A percentile compares a stretch with the other conserved stretches of the same genome.
phyloP scores from a whole-genome alignment of 2,797 vertebrate genomes.

The Acanthurus leucopareius region DNA sequence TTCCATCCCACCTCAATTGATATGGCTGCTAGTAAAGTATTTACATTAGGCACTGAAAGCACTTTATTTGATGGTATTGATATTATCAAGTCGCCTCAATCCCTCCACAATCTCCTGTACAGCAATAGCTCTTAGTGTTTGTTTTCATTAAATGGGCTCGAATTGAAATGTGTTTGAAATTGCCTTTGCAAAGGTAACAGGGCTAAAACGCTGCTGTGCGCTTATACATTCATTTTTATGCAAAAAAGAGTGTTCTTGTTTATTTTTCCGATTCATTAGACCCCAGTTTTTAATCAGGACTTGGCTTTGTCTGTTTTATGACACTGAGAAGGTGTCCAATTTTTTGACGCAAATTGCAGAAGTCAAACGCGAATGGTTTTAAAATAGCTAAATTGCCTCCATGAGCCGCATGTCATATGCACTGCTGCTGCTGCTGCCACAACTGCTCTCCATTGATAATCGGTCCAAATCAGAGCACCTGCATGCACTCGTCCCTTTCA shows the following conservation, averaged over 20 bases:
- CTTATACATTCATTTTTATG: slow-evolving; percentile 9
- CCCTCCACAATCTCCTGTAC: slow-evolving; percentile 33
- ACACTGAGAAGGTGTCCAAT: neutral
- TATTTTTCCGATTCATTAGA: neutral
- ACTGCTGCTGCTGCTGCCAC: slow-evolving; percentile 5
- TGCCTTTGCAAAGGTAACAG: slow-evolving; percentile 2
- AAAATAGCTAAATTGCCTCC: slow-evolving; percentile 4
- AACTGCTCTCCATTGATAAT: slow-evolving; percentile 12
- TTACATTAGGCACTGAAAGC: slow-evolving; percentile 62
- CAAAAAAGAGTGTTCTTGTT: neutral
- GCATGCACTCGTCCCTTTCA: neutral
- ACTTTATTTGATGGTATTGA: slow-evolving; percentile 65
- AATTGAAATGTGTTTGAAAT: slow-evolving; percentile 35
- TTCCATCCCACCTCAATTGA: slow-evolving; percentile 49
- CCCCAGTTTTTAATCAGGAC: neutral
- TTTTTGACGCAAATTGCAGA: slow-evolving; percentile 10
- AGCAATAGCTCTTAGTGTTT: slow-evolving; percentile 37
- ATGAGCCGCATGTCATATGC: slow-evolving; percentile 15
- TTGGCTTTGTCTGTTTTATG: neutral
- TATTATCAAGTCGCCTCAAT: slow-evolving; percentile 56
- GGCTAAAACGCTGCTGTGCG: slow-evolving; percentile 6
- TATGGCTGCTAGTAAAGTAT: slow-evolving; percentile 56
- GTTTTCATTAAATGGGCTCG: slow-evolving; percentile 46
- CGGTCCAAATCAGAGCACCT: neutral
- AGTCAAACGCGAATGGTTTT: neutral